Conservation (phyloP, 2,888 invertebrate genomes). For the Lamellibrachia satsuma region DNA sequence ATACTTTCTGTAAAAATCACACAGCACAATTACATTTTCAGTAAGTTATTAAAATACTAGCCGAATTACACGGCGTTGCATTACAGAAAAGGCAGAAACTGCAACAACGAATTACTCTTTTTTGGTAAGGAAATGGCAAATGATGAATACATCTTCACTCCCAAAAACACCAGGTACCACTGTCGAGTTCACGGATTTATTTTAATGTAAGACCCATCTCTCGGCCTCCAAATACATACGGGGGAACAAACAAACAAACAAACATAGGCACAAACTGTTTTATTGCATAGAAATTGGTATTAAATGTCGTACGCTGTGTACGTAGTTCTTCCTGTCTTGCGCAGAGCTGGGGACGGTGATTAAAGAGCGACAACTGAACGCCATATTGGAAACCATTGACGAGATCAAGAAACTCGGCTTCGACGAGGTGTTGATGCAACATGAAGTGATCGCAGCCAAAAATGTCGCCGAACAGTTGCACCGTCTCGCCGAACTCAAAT, state of each 20-base stretch:
- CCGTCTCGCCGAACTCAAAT: neutral
- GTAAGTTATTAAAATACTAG: no score
- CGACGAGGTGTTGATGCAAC: slow-evolving; percentile 17
- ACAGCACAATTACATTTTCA: no score
- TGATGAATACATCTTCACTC: no score
- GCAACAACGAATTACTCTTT: no score
- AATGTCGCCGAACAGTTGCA: neutral
- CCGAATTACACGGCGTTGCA: no score
- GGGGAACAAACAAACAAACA: neutral
- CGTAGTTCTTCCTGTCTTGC: neutral
- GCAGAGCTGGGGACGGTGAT: slow-evolving; percentile 26
- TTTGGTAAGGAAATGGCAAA: no score
- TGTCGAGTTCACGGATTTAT: no score
- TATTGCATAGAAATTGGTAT: neutral
- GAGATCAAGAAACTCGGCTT: slow-evolving; percentile 11
- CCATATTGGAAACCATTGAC: neutral
- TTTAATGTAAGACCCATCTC: no score
- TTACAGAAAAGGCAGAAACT: no score
- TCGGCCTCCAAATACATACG: no score
- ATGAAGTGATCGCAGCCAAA: neutral
- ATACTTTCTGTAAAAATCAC: no score
- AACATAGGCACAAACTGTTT: neutral
- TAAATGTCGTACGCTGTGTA: neutral
- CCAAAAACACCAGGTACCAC: no score
- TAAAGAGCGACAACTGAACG: slow-evolving; percentile 17